phyloP scores from a whole-genome alignment of 2,113 vertebrate genomes.

The Todiramphus chloris region DNA sequence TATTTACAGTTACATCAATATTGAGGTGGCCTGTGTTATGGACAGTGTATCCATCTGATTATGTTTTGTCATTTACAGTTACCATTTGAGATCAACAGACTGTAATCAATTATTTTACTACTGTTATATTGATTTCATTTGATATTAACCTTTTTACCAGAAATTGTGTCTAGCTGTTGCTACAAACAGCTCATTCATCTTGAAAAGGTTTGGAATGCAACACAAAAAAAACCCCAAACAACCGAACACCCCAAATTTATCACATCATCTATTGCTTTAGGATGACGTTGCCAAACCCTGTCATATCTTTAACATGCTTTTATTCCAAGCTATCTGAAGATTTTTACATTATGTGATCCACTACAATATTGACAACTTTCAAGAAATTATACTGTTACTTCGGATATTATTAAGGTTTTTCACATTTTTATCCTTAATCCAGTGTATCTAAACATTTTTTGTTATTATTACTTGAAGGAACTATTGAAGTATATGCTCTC shows the following conservation, averaged over 20 bases:
- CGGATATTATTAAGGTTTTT: not conserved
- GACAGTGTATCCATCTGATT: not conserved
- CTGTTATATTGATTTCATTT: not conserved
- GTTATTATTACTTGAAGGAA: not conserved
- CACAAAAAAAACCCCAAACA: not conserved
- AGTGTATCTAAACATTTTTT: not conserved
- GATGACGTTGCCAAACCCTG: not conserved
- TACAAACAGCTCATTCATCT: not conserved
- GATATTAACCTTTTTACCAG: not conserved
- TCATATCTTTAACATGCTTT: not conserved
- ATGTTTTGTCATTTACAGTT: not conserved
- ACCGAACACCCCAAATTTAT: not conserved
- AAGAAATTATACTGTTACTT: not conserved
- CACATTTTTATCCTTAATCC: not conserved
- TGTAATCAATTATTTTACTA: not conserved
- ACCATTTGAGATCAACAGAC: not conserved
- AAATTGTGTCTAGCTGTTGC: not conserved
- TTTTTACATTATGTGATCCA: not conserved
- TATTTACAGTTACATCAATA: not conserved
- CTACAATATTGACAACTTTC: not conserved
- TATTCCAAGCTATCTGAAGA: not conserved
- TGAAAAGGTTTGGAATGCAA: not conserved
- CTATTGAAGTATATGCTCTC: not conserved
- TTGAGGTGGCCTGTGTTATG: not conserved
- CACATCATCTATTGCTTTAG: not conserved